Base-by-base conservation (phyloP, 1,140 invertebrate genomes). In the Sminthurinus signatus region DNA sequence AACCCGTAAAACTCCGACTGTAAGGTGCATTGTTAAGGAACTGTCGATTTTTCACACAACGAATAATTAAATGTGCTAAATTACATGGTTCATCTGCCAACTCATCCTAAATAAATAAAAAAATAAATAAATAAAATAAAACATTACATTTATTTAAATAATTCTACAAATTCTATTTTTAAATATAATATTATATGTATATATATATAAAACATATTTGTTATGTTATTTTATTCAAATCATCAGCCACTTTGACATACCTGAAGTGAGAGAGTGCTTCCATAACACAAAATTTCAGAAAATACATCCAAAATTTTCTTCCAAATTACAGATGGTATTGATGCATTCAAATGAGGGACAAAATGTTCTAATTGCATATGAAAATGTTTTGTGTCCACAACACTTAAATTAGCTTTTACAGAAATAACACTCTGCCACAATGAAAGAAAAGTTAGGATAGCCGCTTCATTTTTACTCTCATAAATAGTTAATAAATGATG, bases 391-490 rank as follows among this genome's bases (percentile, higher is more conserved):
- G 89, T 92, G 74, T 92, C 89, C 61, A 90, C 86, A 14, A 92
- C 85, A 23, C 88, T 91, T 25, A 93, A 79, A 79, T 92, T 93
- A 15, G 89, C 88, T 77, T 90, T 91, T 0, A 93, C 88, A 48
- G 88, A 91, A 73, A 93, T 92, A n/a, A 90, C 89, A 64, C 88
- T 87, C 74, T 91, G 88, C 89, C 90, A 93, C 12, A 93, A 77
- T 58, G 86, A 84, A 46, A 93, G 80, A 74, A 93, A 92, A 25
- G 88, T 89, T 39, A 91, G 80, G 50, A 91, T 82, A 82, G 73
- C 84, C 61, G 81, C 78, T 70, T 82, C 81, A 81, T 82, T 75
- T 81, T 75, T 56, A 77, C 75, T 72, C 83, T 81, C 57, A 64
- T 79, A 80, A 21, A 76, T 76, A 32, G 75, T 71, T 17, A 82